These are phyloP conservation scores for Holcopasites calliopsidis DNA, from an alignment of 1,140 invertebrate genomes.

Conservation along the genomic window DNA sequence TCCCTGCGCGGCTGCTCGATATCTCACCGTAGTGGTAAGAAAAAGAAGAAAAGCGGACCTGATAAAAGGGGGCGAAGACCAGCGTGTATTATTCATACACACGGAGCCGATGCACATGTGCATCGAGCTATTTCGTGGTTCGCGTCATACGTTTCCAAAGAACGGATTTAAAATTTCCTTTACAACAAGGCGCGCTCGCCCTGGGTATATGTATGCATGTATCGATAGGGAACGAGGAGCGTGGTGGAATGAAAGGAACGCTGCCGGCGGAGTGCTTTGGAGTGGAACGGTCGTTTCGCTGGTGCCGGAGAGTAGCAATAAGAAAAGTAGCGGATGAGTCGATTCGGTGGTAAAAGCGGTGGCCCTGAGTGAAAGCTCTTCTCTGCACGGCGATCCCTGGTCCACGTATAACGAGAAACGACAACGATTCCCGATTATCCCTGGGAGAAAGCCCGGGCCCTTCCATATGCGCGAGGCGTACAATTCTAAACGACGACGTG, in stretches of 20 bases:
- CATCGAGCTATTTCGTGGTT: slow-evolving; percentile 1
- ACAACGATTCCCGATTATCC: slow-evolving; percentile 66
- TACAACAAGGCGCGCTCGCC: background rate
- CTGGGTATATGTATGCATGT: background rate
- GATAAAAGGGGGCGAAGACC: background rate
- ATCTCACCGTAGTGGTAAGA: background rate
- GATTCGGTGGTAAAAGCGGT: slow-evolving; percentile 20
- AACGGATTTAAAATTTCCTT: slow-evolving; percentile 37
- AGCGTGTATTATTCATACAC: slow-evolving; percentile 17
- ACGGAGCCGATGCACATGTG: background rate
- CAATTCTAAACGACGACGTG: slow-evolving; percentile 45
- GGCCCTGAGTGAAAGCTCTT: slow-evolving; percentile 23
- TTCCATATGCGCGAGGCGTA: slow-evolving; percentile 60
- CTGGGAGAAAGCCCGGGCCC: slow-evolving; percentile 29
- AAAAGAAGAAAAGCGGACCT: background rate
- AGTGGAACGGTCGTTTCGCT: slow-evolving; percentile 7
- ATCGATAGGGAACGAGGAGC: slow-evolving; percentile 12
- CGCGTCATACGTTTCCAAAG: slow-evolving; percentile 18
- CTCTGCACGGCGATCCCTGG: background rate
- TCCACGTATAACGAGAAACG: slow-evolving; percentile 52
- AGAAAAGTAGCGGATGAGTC: slow-evolving; percentile 24
- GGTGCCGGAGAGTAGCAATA: slow-evolving; percentile 17
- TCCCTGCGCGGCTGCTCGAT: background rate
- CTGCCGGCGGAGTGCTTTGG: background rate
- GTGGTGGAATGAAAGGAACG: slow-evolving; percentile 18